These are phyloP conservation scores for Notoglanidium macrostoma DNA, from an alignment of 2,797 vertebrate species.

Conservation along the genomic window DNA sequence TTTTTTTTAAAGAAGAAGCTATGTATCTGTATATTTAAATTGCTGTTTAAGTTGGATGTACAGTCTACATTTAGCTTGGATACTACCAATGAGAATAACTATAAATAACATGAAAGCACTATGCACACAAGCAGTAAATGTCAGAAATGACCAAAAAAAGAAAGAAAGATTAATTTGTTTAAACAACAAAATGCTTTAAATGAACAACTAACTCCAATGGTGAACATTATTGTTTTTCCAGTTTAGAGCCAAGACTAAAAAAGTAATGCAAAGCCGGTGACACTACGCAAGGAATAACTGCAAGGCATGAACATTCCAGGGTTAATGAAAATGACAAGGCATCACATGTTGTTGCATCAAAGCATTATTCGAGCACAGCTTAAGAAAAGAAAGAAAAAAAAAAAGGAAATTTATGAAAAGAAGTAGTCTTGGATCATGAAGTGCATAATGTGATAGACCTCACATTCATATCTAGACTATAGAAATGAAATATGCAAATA, in stretches of 20 bases:
- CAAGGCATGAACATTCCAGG: slow-evolving; percentile 51
- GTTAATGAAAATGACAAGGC: slow-evolving; percentile 44
- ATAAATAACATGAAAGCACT: slow-evolving; percentile 28
- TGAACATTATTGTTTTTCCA: not conserved
- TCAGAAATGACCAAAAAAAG: not conserved
- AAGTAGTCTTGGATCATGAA: not conserved
- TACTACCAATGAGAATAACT: slow-evolving; percentile 10
- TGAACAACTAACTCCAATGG: slow-evolving; percentile 7
- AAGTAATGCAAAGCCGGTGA: slow-evolving; percentile 35
- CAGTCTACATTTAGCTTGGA: slow-evolving; percentile 18
- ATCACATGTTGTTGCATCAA: slow-evolving; percentile 39
- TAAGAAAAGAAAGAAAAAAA: slow-evolving; percentile 8
- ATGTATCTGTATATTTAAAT: slow-evolving; percentile 9
- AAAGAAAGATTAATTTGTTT: not conserved
- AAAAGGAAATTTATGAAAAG: not conserved
- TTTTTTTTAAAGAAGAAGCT: not conserved
- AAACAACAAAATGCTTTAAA: slow-evolving; percentile 6
- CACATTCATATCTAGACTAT: slow-evolving; percentile 34
- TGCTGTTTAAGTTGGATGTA: not conserved
- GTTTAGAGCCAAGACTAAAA: slow-evolving; percentile 9
- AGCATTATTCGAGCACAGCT: slow-evolving; percentile 36
- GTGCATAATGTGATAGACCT: slow-evolving; percentile 1
- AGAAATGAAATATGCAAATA: slow-evolving; percentile 45
- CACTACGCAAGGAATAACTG: slow-evolving; percentile 33
- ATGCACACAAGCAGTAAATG: slow-evolving; percentile 18